phyloP scores from a whole-genome alignment of 1,140 invertebrate genomes.

The Dinoponera quadriceps region DNA sequence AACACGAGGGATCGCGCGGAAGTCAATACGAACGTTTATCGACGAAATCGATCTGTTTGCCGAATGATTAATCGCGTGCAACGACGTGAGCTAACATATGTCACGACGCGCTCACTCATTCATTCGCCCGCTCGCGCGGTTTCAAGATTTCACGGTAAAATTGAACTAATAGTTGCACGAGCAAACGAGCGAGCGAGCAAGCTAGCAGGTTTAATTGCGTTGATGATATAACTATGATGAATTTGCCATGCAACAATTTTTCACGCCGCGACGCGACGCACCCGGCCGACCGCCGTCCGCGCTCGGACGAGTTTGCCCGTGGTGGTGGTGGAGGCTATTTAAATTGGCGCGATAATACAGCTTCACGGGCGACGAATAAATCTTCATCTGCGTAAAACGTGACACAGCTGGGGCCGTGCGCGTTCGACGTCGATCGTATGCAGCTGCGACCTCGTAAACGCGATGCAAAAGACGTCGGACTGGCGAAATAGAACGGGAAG shows the following conservation, averaged over 20 bases:
- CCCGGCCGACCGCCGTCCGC: no score
- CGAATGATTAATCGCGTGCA: conserved; percentile 13
- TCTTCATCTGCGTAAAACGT: conserved; percentile 3
- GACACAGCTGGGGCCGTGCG: no score
- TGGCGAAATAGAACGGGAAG: background rate
- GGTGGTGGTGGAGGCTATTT: background rate
- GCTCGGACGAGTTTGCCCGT: background rate
- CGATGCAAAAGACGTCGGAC: background rate
- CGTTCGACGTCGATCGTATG: background rate
- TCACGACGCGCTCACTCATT: background rate
- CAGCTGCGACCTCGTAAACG: background rate
- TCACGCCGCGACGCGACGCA: background rate
- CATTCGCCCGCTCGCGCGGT: no score
- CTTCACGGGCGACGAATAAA: conserved; percentile 4
- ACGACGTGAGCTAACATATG: background rate
- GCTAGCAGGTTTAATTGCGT: no score
- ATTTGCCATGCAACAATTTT: conserved; percentile 4
- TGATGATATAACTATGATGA: background rate
- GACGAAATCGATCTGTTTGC: conserved; percentile 22
- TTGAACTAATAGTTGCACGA: background rate
- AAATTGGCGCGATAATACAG: conserved; percentile 3
- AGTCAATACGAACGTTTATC: conserved; percentile 4
- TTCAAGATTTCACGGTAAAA: background rate
- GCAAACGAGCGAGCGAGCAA: background rate
- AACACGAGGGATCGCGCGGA: background rate